Percentiles rank a stretch among this genome's conserved stretches.
These are phyloP conservation scores for Cephus pygmeus DNA, from an alignment of 2,888 invertebrate species.

Conservation along the genomic window DNA sequence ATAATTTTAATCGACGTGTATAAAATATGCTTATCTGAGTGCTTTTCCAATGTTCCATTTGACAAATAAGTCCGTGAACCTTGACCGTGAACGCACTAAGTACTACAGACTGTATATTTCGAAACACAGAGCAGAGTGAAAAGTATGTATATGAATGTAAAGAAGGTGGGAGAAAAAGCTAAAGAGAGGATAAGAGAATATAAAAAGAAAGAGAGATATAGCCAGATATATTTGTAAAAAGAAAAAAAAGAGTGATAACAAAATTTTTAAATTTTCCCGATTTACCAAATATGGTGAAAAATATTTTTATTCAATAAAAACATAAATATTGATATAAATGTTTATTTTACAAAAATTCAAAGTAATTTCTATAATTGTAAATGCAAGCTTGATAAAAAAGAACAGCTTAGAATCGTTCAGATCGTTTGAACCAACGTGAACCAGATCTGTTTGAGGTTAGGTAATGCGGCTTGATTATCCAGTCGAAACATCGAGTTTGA, in stretches of 20 bases:
- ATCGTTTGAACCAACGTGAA: background rate
- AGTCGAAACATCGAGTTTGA: background rate
- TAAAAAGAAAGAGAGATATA: slow-evolving; percentile 36
- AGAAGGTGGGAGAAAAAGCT: slow-evolving; percentile 24
- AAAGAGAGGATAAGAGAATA: slow-evolving; percentile 14
- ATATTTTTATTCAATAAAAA: background rate
- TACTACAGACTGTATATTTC: slow-evolving; percentile 53
- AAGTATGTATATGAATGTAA: slow-evolving; percentile 2
- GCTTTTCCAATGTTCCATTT: slow-evolving; percentile 24
- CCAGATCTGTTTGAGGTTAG: background rate
- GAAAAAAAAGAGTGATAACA: background rate
- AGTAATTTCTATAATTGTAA: background rate
- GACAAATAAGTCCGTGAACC: slow-evolving; percentile 41
- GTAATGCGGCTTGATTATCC: background rate
- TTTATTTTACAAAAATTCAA: background rate
- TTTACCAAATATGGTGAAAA: background rate
- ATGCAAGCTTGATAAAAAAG: background rate
- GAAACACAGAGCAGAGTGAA: slow-evolving; percentile 19
- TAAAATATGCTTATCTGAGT: slow-evolving; percentile 12
- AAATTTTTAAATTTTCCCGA: background rate
- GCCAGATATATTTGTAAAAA: slow-evolving; percentile 17
- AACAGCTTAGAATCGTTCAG: background rate
- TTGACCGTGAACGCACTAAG: slow-evolving; percentile 56
- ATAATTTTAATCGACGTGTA: background rate
- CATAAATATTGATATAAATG: background rate